Base-by-base conservation (phyloP, 2,797 vertebrate species). In the Bucorvus abyssinicus region DNA sequence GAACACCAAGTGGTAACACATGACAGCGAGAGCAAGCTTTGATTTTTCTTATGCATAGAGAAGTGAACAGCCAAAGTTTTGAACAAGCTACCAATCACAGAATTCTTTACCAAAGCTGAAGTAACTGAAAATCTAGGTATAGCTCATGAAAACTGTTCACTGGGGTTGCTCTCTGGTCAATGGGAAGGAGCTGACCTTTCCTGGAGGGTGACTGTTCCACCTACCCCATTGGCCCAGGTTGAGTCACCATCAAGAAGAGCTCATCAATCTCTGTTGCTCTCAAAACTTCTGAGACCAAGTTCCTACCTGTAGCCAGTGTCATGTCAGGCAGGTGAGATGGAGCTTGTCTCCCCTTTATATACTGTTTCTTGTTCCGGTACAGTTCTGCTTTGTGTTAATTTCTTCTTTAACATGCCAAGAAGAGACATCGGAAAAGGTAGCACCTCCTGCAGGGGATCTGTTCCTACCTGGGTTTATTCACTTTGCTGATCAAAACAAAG, bases 101-200 rank as follows among this genome's bases (percentile, higher is more conserved):
- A 63, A 60, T n/a, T 85, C 56, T 74, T 81, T 10, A 12, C 17
- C 2, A 5, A 75, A 60, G 20, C 71, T 45, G 2, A 65, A 26
- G 47, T 10, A 20, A 30, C 16, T 44, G 29, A 56, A 84, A 83
- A 26, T 26, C 8, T 23, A 27, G 8, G 38, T 40, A 6, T 38
- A 42, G 9, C 20, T 45, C 29, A 14, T 40, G 13, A 29, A 56
- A 87, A 22, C 7, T 19, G 4, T 32, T 76, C n/a, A 61, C 5
- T 10, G 44, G 27, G 12, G 13, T 2, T 3, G 2, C 21, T 73
- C 0, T 0, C 12, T 4, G 5, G 36, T 27, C 24, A n/a, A 5
- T 10, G 13, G 53, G n/a, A 76, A 65, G 83, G 42, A 26, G 42
- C 17, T 75, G 42, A 42, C 7, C 12, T 63, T 21, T 64, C 22